Evolutionary conservation across 2,888 invertebrate genomes (phyloP), one percentile per base, ranked within the genome.

Genomic region (Aphidius colemani): DNA sequence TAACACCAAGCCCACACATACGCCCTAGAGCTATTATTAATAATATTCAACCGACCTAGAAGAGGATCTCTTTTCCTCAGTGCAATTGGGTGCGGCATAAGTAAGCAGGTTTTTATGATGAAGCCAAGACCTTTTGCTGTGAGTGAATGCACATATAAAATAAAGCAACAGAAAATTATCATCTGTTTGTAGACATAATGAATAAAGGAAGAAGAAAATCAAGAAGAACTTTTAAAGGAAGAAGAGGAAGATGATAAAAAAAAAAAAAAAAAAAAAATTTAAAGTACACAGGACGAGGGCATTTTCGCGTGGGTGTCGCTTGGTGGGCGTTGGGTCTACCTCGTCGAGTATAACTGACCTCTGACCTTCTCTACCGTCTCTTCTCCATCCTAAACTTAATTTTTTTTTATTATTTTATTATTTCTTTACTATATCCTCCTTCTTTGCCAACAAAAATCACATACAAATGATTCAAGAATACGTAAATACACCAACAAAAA

Each of bases 281-380:
- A 30, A 30, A 18, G 13, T 30, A 30, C 30, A 30, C 30, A 30
- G 63, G 62, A 65, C 67, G 68, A 67, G 71, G 70, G 69, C 71
- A 74, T 80, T 77, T 78, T 78, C 73, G 79, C 78, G 82, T 81
- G 80, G 81, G 82, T 80, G 82, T 81, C 80, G 78, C 76, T 77
- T 72, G 76, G 80, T 81, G 81, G 80, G 80, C 79, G 79, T 81
- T 78, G 78, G 18, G 77, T 78, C 80, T 80, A 76, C 78, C 75
- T 76, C 76, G 76, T 75, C 77, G 78, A 79, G 77, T 75, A 75
- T 75, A 71, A 74, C 75, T 80, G 78, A 81, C 81, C 81, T 72
- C 75, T 78, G 78, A 81, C 81, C 78, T 70, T 70, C 66, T 70
- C 68, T 68, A 57, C 59, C 66, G 55, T 55, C 64, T 50, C 53